phyloP scores from a whole-genome alignment of 2,888 invertebrate genomes.

The Agrochola lota region DNA sequence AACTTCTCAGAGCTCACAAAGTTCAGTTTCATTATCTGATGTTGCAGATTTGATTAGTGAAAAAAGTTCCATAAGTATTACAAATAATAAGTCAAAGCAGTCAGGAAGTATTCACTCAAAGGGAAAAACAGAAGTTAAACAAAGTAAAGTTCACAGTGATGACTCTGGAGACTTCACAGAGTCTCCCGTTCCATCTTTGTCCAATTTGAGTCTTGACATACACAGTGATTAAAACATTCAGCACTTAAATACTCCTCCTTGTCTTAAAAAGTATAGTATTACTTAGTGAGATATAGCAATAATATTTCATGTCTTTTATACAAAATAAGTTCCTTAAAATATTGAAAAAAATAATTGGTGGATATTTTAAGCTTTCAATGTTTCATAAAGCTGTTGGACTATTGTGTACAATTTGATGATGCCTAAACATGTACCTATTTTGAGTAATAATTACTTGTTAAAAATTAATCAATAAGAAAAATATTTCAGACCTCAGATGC shows the following conservation, averaged over 20 bases:
- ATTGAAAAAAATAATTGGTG: conserved; percentile 24
- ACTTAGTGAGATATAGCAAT: conserved; percentile 51
- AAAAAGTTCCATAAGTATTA: conserved; percentile 75
- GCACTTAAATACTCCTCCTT: conserved; percentile 19
- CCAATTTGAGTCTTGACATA: conserved; percentile 86
- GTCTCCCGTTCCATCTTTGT: conserved; percentile 85
- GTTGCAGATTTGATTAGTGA: conserved; percentile 87
- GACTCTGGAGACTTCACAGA: conserved; percentile 86
- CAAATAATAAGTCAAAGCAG: conserved; percentile 68
- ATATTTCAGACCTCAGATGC: conserved; percentile 38
- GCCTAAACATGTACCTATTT: conserved; percentile 31
- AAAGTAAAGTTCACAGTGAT: conserved; percentile 77
- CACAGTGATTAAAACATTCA: conserved; percentile 81
- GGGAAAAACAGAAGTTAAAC: conserved; percentile 67
- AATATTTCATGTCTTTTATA: conserved; percentile 37
- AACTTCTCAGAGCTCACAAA: conserved; percentile 81
- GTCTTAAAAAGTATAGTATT: conserved; percentile 31
- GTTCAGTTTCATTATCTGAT: conserved; percentile 86
- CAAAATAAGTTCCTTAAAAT: conserved; percentile 58
- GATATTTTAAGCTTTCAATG: conserved; percentile 20
- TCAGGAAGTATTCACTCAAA: conserved; percentile 66
- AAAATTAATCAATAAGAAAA: not conserved
- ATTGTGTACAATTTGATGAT: conserved; percentile 32
- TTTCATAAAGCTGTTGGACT: conserved; percentile 29
- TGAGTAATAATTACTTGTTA: conserved; percentile 11